These are phyloP conservation scores for Eulemur mongoz DNA, from an alignment of 2,797 vertebrate genomes.

Conservation along the genomic window DNA sequence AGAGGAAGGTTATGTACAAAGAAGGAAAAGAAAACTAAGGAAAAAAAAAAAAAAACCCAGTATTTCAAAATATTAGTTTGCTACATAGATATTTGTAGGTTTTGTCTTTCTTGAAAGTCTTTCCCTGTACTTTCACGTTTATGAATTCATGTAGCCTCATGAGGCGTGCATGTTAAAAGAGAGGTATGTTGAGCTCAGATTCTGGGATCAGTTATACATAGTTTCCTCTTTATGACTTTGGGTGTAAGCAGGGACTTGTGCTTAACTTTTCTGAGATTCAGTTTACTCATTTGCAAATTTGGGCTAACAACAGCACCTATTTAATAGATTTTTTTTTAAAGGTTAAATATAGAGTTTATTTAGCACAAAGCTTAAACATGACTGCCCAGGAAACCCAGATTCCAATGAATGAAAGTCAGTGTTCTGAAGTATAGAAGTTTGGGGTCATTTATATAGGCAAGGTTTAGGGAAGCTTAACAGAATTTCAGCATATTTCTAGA, in stretches of 20 bases:
- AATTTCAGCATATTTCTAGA: not conserved
- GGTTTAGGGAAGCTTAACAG: not conserved
- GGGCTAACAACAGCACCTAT: not conserved
- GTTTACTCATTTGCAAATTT: not conserved
- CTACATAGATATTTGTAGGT: not conserved
- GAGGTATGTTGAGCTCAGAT: not conserved
- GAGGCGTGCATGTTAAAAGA: not conserved
- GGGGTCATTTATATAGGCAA: not conserved
- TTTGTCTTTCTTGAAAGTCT: not conserved
- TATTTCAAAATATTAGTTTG: not conserved
- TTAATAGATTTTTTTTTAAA: not conserved
- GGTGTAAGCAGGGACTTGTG: not conserved
- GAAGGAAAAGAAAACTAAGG: not conserved
- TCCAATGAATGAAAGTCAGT: not conserved
- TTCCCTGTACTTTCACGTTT: not conserved
- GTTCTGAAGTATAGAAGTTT: not conserved
- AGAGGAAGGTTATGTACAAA: not conserved
- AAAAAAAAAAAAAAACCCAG: not conserved
- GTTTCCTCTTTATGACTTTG: not conserved
- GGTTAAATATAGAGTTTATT: not conserved
- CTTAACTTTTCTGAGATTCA: not conserved
- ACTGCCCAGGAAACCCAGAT: not conserved
- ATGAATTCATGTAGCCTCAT: not conserved
- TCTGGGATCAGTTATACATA: not conserved
- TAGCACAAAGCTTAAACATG: not conserved